Evolutionary conservation across 2,113 vertebrate species (phyloP).

Genomic region (Thryonomys swinderianus): DNA sequence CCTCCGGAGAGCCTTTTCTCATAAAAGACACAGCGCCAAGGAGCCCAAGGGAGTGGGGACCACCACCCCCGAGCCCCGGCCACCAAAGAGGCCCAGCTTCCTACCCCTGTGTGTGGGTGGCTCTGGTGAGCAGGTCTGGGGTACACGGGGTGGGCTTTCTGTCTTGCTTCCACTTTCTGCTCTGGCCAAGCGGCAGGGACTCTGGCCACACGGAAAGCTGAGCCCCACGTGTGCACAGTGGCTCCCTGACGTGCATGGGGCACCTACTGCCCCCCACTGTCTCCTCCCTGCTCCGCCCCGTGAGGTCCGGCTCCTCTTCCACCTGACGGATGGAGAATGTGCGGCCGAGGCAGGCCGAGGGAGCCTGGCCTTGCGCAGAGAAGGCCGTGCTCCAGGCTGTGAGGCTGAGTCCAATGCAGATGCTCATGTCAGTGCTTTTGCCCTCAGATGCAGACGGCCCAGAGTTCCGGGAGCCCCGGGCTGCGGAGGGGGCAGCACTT

Average conservation of each 20-base stretch:
- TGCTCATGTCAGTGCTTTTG: not conserved
- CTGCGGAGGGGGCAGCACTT: not conserved
- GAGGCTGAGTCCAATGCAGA: not conserved
- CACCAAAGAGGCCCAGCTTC: constrained; percentile 58
- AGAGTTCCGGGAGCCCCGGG: not conserved
- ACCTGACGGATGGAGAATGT: not conserved
- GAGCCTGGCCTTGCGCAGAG: not conserved
- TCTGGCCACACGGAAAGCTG: accelerated
- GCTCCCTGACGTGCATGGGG: not conserved
- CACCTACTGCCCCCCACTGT: accelerated
- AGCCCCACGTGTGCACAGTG: accelerated
- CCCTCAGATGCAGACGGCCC: not conserved
- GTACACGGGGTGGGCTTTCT: constrained; percentile 14
- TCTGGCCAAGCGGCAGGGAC: not conserved
- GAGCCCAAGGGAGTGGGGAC: constrained; percentile 66
- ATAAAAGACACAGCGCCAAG: constrained; percentile 74
- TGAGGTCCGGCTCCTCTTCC: not conserved
- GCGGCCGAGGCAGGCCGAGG: not conserved
- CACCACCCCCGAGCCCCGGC: not conserved
- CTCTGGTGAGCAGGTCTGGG: constrained; percentile 53
- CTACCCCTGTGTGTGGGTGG: constrained; percentile 74
- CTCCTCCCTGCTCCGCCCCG: not conserved
- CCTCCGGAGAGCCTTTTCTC: constrained; percentile 81
- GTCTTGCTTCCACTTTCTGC: not conserved
- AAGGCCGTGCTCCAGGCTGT: not conserved